phyloP scores from a whole-genome alignment of 2,888 invertebrate genomes.

The Crematogaster levior region DNA sequence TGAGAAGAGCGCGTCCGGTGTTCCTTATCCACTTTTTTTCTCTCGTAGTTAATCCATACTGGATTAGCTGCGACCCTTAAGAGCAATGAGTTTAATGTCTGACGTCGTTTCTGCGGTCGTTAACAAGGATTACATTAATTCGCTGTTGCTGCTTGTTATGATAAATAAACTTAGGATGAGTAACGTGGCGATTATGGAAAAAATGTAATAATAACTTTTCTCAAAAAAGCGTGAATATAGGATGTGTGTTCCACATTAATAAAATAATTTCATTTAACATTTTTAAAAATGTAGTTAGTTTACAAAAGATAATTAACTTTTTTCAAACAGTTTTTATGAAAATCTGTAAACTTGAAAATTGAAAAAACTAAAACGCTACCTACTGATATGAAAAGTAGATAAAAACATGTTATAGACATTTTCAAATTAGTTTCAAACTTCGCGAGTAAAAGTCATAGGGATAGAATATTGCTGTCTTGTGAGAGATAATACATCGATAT shows the following conservation, averaged over 20 bases:
- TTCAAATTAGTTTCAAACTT: slow-evolving; percentile 29
- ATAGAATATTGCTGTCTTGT: not conserved
- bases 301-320: not conserved
- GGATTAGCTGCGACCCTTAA: slow-evolving; percentile 59
- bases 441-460: not conserved
- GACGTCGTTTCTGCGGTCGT: slow-evolving; percentile 54
- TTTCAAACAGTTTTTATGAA: not conserved
- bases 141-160: slow-evolving; percentile 37
- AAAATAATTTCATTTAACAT: not conserved
- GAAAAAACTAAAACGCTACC: not conserved
- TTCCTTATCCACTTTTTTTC: slow-evolving; percentile 38
- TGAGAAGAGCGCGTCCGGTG: slow-evolving; percentile 27
- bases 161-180: slow-evolving; percentile 36
- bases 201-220: not conserved
- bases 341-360: not conserved
- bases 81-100: slow-evolving; percentile 63
- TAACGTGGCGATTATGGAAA: slow-evolving; percentile 14
- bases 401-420: slow-evolving; percentile 5
- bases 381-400: slow-evolving; percentile 6
- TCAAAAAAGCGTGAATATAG: not conserved
- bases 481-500: slow-evolving; percentile 20
- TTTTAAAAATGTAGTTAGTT: not conserved
- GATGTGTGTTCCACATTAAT: not conserved
- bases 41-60: slow-evolving; percentile 55
- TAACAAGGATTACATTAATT: slow-evolving; percentile 55